Base-by-base conservation (phyloP, 53 echinoderm and acorn worm species). In the Echinarachnius parma region DNA sequence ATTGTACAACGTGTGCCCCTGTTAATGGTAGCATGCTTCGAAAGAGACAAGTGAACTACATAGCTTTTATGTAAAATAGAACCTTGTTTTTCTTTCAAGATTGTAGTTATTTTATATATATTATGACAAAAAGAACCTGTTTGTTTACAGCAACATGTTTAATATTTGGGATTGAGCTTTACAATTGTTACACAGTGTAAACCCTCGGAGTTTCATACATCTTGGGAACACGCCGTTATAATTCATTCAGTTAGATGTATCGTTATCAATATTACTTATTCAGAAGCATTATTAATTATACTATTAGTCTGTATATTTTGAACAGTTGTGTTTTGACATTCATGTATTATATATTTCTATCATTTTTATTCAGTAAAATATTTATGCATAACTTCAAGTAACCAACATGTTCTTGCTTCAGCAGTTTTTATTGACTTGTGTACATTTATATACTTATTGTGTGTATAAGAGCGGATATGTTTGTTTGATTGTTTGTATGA, bases 271-370 rank as follows among this genome's bases (percentile, higher is more conserved):
- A 61, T 34, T 61, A 37, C 62, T 20, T 65, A 46, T 65, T 65
- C 68, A 52, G 49, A 48, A 65, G 37, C 44, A 68, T 34, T 66
- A 66, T 66, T 52, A 68, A 50, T 45, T 68, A 72, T 72, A 72
- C 39, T 72, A n/a, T n/a, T n/a, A n/a, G n/a, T 72, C 56, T 72
- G 74, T 72, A 72, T 72, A 72, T 72, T 72, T 72, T 72, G 74
- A 57, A 72, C 74, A 72, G 74, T 72, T 72, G 55, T 50, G 52
- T 57, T 72, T 69, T 72, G 55, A 72, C 74, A 72, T 72, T 29
- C 29, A 56, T 56, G 57, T 72, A 56, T 21, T 57, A 72, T 52
- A 68, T 68, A 68, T 56, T 72, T 72, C 57, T 72, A 72, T 72
- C 74, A 72, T 72, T 72, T 72, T 72, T 72, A 72, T 45, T 72